Conservation (phyloP, 1,140 invertebrate species). For the Sitodiplosis mosellana region DNA sequence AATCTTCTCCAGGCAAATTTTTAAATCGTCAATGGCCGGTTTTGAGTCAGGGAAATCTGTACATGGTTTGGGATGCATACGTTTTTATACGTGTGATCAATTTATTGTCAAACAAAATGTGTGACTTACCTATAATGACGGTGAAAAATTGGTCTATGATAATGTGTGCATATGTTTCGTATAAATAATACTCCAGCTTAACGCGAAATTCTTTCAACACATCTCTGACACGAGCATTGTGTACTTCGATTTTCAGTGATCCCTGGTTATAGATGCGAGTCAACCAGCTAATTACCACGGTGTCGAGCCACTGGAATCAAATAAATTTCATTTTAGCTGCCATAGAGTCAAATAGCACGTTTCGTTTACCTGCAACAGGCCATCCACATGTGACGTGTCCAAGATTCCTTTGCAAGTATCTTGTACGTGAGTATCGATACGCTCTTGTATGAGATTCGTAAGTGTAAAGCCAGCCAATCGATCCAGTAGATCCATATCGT, state of each 20-base stretch:
- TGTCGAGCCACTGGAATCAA: slow-evolving; percentile 53
- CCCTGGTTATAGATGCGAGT: slow-evolving; percentile 53
- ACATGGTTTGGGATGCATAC: slow-evolving; percentile 3
- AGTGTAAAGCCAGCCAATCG: slow-evolving; percentile 60
- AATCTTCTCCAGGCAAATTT: slow-evolving; percentile 67
- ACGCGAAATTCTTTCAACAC: slow-evolving; percentile 46
- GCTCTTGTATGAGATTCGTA: slow-evolving; percentile 58
- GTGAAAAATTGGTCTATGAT: slow-evolving; percentile 87
- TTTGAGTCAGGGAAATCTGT: slow-evolving; percentile 87
- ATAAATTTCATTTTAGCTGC: slow-evolving; percentile 10
- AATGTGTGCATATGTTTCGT: slow-evolving; percentile 71
- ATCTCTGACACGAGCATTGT: slow-evolving; percentile 27
- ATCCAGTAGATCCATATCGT: slow-evolving; percentile 59
- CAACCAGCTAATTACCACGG: slow-evolving; percentile 65
- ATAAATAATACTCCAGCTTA: slow-evolving; percentile 69
- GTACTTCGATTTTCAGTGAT: slow-evolving; percentile 31
- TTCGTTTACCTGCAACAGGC: slow-evolving; percentile 43
- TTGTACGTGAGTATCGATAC: slow-evolving; percentile 62
- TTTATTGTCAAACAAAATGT: not conserved
- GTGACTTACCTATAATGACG: slow-evolving; percentile 64
- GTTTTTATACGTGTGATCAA: not conserved
- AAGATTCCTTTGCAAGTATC: slow-evolving; percentile 65
- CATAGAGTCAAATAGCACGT: too few species aligned
- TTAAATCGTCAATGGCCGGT: slow-evolving; percentile 79
- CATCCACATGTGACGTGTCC: slow-evolving; percentile 53